Conservation (phyloP, 2,888 invertebrate species). For the Megaustenia siamemsis region DNA sequence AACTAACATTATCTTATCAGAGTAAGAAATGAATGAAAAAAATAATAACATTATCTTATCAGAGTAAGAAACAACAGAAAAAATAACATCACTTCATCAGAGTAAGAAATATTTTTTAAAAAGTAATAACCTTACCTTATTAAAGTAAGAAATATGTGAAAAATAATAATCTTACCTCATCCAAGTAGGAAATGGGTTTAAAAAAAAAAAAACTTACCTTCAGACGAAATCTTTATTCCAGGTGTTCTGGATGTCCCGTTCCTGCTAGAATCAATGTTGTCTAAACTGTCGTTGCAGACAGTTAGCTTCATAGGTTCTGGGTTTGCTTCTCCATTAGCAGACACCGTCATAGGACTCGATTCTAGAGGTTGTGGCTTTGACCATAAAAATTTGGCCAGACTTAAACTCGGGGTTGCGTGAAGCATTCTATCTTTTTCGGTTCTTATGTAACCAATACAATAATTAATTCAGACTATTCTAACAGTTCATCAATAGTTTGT, state of each 20-base stretch:
- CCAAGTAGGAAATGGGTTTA: not conserved
- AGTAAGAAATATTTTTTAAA: too few species aligned
- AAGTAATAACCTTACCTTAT: too few species aligned
- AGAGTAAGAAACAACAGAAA: too few species aligned
- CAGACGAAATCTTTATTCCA: not conserved
- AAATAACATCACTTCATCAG: too few species aligned
- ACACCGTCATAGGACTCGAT: not conserved
- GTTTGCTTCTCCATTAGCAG: not conserved
- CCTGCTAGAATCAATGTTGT: not conserved
- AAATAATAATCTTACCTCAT: too few species aligned
- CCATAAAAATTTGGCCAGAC: conserved; percentile 22
- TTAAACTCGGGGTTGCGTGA: conserved; percentile 12
- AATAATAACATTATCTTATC: too few species aligned
- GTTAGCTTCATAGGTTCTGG: not conserved
- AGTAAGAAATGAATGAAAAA: too few species aligned
- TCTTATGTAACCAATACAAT: too few species aligned
- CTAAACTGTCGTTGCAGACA: not conserved
- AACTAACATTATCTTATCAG: too few species aligned
- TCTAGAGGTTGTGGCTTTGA: conserved; percentile 13
- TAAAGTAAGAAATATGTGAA: too few species aligned
- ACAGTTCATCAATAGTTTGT: too few species aligned
- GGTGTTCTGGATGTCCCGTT: not conserved
- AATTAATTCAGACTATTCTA: too few species aligned
- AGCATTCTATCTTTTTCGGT: not conserved
- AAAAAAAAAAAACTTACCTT: not conserved